Conservation (phyloP, 2,888 invertebrate genomes). For the Drosophila subquinaria region DNA sequence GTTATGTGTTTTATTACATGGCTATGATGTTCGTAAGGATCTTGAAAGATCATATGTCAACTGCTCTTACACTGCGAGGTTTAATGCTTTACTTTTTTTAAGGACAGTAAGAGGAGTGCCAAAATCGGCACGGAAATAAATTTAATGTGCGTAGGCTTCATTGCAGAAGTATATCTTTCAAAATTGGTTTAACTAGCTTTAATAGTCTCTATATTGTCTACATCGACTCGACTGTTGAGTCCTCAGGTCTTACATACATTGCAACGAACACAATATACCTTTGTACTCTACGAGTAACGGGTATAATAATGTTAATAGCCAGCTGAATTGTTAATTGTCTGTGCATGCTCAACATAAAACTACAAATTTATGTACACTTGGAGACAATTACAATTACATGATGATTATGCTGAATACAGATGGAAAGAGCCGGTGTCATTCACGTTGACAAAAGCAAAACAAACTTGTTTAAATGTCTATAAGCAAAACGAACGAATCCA, state of each 20-base stretch:
- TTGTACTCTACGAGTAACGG: background rate
- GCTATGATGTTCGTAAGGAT: too few relatives aligned
- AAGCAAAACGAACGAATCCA: slow-evolving; percentile 26
- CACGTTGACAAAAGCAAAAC: slow-evolving; percentile 38
- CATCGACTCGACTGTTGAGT: background rate
- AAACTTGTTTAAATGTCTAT: slow-evolving; percentile 34
- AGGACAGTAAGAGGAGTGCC: too few relatives aligned
- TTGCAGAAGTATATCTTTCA: too few relatives aligned
- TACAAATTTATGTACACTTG: slow-evolving; percentile 31
- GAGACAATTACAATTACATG: slow-evolving; percentile 20
- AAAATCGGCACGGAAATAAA: too few relatives aligned
- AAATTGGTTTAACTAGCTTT: too few relatives aligned
- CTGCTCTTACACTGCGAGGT: too few relatives aligned
- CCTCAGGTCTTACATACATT: background rate
- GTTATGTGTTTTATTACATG: too few relatives aligned
- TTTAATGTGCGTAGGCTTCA: too few relatives aligned
- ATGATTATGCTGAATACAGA: slow-evolving; percentile 36
- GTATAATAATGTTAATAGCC: slow-evolving; percentile 51
- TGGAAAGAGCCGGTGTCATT: slow-evolving; percentile 16
- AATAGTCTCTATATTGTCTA: background rate
- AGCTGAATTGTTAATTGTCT: slow-evolving; percentile 53
- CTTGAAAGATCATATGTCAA: too few relatives aligned
- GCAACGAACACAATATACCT: background rate
- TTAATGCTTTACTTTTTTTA: too few relatives aligned
- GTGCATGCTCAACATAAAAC: slow-evolving; percentile 33